Conservation (phyloP, 2,888 invertebrate species). For the Drosophila neutralis region DNA sequence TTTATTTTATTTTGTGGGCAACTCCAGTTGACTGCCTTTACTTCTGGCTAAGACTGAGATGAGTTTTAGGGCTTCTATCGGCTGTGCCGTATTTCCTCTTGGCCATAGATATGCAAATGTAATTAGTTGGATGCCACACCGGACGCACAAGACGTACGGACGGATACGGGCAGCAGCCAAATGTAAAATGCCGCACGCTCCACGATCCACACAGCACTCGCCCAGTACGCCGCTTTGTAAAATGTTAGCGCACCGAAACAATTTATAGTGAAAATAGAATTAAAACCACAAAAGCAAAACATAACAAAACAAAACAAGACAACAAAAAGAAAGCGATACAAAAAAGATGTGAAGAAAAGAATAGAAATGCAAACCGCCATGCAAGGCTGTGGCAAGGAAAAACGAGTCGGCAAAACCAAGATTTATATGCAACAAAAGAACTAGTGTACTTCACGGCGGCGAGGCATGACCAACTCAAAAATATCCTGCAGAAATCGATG, state of each 20-base stretch:
- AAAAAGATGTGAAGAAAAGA: constrained; percentile 36
- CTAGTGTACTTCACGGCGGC: constrained; percentile 24
- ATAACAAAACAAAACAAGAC: constrained; percentile 49
- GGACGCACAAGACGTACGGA: constrained; percentile 43
- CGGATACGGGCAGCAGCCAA: constrained; percentile 55
- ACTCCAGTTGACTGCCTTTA: constrained; percentile 13
- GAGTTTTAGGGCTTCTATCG: constrained; percentile 6
- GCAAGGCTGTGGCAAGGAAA: constrained; percentile 36
- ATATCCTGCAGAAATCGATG: constrained; percentile 11
- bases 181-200: constrained; percentile 59
- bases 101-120: constrained; percentile 83
- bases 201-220: constrained; percentile 17
- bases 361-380: constrained; percentile 57
- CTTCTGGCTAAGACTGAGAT: constrained; percentile 33
- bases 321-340: constrained; percentile 38
- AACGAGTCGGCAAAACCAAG: constrained; percentile 73
- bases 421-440: constrained; percentile 79
- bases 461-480: background rate
- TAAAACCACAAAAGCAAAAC: constrained; percentile 82
- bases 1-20: constrained; percentile 16
- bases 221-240: constrained; percentile 60
- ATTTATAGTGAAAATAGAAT: constrained; percentile 82
- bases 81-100: constrained; percentile 54
- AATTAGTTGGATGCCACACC: constrained; percentile 82
- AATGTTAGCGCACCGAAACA: constrained; percentile 80